Percentiles rank a stretch among this genome's conserved stretches.
These are phyloP conservation scores for Chlorodrepanis virens DNA, from an alignment of 2,113 vertebrate genomes.

Conservation along the genomic window DNA sequence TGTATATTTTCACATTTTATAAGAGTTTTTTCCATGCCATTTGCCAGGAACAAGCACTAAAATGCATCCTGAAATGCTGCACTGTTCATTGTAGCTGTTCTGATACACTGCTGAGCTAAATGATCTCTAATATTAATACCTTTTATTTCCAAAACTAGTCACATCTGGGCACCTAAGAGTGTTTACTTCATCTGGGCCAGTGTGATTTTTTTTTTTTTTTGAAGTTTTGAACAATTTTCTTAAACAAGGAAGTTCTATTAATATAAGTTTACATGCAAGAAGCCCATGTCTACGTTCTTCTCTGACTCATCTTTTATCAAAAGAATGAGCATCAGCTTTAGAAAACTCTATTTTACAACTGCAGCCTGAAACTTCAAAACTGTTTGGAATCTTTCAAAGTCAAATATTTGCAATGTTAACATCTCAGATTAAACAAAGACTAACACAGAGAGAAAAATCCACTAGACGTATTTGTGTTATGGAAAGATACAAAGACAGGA, in stretches of 20 bases:
- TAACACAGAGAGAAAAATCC: neutral
- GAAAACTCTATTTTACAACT: constrained; percentile 16
- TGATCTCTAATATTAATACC: neutral
- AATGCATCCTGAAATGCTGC: neutral
- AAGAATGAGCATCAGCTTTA: neutral
- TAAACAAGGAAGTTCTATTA: constrained; percentile 56
- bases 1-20: neutral
- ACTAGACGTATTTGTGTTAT: neutral
- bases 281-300: neutral
- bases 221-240: constrained; percentile 20
- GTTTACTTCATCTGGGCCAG: neutral
- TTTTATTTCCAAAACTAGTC: constrained; percentile 13
- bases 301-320: constrained; percentile 49
- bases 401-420: neutral
- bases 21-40: neutral
- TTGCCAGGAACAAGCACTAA: neutral
- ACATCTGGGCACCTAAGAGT: neutral
- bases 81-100: neutral
- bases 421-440: neutral
- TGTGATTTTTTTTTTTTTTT: constrained; percentile 21
- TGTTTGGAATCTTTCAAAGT: constrained; percentile 2
- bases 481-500: neutral
- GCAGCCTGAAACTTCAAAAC: constrained; percentile 31
- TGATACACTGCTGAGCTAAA: neutral
- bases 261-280: constrained; percentile 25